These are phyloP conservation scores for Pyrgilauda ruficollis DNA, from an alignment of 2,113 vertebrate genomes.

Conservation along the genomic window DNA sequence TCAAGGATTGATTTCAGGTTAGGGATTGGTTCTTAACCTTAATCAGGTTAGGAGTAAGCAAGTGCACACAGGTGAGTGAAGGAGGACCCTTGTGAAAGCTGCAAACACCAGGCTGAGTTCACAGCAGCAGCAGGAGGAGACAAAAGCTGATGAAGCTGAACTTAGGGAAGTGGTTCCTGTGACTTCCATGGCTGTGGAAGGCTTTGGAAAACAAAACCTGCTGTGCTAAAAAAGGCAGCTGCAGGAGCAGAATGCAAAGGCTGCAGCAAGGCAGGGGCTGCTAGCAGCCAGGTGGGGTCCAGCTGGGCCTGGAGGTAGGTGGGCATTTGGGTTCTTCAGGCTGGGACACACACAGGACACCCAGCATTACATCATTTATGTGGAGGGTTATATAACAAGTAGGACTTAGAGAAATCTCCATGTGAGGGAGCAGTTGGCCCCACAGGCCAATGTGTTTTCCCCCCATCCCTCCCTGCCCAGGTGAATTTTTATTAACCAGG, in stretches of 20 bases:
- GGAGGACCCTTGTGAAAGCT: not conserved
- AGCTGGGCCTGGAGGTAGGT: not conserved
- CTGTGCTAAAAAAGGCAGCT: not conserved
- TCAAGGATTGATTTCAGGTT: not conserved
- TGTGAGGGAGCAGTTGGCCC: not conserved
- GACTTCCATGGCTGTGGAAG: not conserved
- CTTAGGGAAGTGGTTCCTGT: not conserved
- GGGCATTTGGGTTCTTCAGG: not conserved
- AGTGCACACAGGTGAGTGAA: not conserved
- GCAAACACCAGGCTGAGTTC: not conserved
- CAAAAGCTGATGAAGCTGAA: not conserved
- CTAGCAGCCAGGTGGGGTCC: not conserved
- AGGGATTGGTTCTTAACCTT: not conserved
- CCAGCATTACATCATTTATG: rapidly evolving
- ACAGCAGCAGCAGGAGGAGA: not conserved
- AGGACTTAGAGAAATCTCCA: rapidly evolving
- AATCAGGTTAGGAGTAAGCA: not conserved
- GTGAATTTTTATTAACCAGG: not conserved
- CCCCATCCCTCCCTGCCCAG: not conserved
- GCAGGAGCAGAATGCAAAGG: not conserved
- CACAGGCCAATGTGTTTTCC: not conserved
- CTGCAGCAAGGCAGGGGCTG: not conserved
- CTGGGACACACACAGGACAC: not conserved
- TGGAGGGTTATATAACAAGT: not conserved
- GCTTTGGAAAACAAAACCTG: not conserved